Base-by-base conservation (phyloP, 1,140 invertebrate species). In the Lordiphosa stackelbergi region DNA sequence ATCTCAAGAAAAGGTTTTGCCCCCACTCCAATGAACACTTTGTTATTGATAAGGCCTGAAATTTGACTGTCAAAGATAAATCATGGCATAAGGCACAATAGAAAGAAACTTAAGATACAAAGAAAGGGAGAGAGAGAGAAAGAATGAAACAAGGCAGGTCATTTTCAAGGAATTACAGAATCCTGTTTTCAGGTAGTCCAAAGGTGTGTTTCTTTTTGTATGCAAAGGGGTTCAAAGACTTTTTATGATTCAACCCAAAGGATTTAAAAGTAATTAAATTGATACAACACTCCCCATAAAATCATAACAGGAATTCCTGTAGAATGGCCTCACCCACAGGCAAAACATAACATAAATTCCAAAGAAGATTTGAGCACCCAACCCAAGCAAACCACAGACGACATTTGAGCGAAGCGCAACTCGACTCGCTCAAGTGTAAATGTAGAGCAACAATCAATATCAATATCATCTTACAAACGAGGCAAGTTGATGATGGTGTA, bases 261-360 rank as follows among this genome's bases (percentile, higher is more conserved):
- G 77, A 81, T 69, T 60, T 51, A 36, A 36, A 36, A 58, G 56
- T 83, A 65, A 83, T 81, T 83, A 83, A 81, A 77, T 56, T 83
- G 68, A 77, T 72, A 62, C 59, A 69, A 71, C 72, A 69, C 63
- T 51, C 72, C 68, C 31, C 58, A 49, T 41, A 43, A 28, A 40
- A 11, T 28, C 9, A 13, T 24, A 22, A 31, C 10, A 12, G 43
- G 2, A 43, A 59, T 52, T 35, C 36, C 24, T 42, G 22, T 9
- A 28, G 24, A 52, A 10, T 34, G 13, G 53, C 63, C 61, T 41
- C 43, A 12, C 63, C 63, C 51, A 37, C n/a, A 22, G 13, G 28
- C 28, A 6, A 64, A 64, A 28, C 34, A 47, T 36, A 65, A 66
- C 57, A 28, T 16, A 43, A 78, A 78, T 78, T 64, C 54, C 63